Conservation (phyloP, 2,113 vertebrate species). For the Girardinichthys multiradiatus region DNA sequence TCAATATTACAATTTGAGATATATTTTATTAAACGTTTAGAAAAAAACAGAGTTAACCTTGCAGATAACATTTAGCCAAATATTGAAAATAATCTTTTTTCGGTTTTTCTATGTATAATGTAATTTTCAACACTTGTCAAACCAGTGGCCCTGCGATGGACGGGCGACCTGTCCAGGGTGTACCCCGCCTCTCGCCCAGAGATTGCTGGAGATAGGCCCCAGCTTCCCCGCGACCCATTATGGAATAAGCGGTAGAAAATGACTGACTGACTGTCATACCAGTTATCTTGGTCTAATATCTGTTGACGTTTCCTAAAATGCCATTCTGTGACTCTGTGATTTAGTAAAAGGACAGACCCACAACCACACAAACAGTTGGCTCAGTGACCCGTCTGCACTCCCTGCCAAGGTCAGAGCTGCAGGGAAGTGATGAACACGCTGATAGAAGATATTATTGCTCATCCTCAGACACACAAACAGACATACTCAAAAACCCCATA, state of each 20-base stretch:
- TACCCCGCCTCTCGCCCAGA: too few species aligned
- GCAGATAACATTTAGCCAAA: too few species aligned
- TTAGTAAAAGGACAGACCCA: conserved; percentile 64
- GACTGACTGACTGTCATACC: too few species aligned
- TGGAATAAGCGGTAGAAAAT: too few species aligned
- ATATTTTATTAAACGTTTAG: too few species aligned
- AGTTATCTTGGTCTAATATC: neutral
- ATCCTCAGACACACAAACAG: conserved; percentile 27
- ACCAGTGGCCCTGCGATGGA: too few species aligned
- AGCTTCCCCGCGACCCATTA: too few species aligned
- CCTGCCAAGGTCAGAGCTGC: conserved; percentile 80
- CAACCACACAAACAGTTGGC: conserved; percentile 74
- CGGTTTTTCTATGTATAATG: too few species aligned
- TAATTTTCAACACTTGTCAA: neutral
- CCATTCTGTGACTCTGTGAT: conserved; percentile 55
- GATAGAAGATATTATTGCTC: conserved; percentile 58
- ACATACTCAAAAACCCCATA: conserved; percentile 26
- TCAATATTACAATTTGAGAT: neutral
- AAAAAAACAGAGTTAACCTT: too few species aligned
- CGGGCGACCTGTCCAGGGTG: too few species aligned
- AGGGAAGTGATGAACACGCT: conserved; percentile 56
- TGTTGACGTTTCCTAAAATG: conserved; percentile 36
- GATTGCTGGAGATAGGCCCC: too few species aligned
- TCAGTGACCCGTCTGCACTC: conserved; percentile 67
- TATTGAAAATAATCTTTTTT: too few species aligned